Evolutionary conservation across 2,797 vertebrate genomes (phyloP), one percentile per base, ranked within the genome.

Genomic region (Carcharodon carcharias): DNA sequence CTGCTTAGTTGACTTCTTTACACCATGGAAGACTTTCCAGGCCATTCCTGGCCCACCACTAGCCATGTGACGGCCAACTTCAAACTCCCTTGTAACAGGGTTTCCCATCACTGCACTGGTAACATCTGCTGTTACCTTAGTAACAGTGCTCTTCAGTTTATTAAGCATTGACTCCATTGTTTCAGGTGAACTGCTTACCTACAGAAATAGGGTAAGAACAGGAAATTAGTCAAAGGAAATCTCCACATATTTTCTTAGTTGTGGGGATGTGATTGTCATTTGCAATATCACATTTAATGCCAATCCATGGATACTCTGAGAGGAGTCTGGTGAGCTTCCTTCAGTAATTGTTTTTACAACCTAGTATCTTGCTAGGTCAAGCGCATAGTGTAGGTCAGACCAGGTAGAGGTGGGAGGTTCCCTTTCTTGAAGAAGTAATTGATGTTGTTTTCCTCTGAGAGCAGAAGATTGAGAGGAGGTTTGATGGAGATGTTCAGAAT

Each of bases 81-180:
- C 99, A 96, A 99, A 99, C 96, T 99, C 99, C 96, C 99, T 98
- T 7, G 99, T 99, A 97, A 99, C 99, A 0, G 99, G 99, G 97
- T 99, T 99, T 96, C 99, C 99, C 99, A 99, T 99, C 85, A 99
- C 99, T 0, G 99, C 99, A 31, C 99, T 99, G 97, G 99, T 99
- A 97, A 99, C 98, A 96, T 99, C 99, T 0, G 99, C 99, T 0
- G 99, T 99, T 97, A 99, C 99, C 98, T 99, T 99, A 16, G 99
- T 99, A 97, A 99, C 99, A 0, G 99, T 99, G 96, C 98, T 99
- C 97, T 99, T 99, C 96, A 99, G 97, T 97, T 99, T 99, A 98
- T 99, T 99, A 96, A 99, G 98, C 99, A 99, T 99, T 96, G 99
- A 99, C 98, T 99, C 99, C 99, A 99, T 99, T 97, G 97, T 98